Conservation (phyloP, 1,140 invertebrate species). For the Helicorthomorpha holstii region DNA sequence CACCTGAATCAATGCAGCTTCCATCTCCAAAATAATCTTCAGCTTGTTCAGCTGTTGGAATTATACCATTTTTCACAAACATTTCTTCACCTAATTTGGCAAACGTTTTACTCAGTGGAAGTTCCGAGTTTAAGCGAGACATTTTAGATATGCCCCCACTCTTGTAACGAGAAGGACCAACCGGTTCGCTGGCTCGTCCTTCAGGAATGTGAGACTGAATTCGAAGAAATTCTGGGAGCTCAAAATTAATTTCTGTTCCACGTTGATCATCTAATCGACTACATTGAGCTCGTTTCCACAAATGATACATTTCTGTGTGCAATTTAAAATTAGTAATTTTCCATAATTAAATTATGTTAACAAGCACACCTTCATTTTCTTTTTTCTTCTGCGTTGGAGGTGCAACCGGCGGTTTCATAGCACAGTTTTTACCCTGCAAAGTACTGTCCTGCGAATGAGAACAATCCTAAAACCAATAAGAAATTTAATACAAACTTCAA, state of each 20-base stretch:
- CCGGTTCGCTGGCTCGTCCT: neutral
- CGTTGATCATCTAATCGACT: conserved; percentile 60
- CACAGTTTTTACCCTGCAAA: too few species aligned
- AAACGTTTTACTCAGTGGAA: neutral
- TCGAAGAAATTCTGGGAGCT: conserved; percentile 60
- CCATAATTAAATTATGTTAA: conserved; percentile 1
- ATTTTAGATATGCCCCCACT: neutral
- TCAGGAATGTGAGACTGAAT: neutral
- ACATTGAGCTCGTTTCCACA: conserved; percentile 53
- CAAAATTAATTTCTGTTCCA: conserved; percentile 61
- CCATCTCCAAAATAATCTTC: neutral
- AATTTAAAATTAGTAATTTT: conserved; percentile 12
- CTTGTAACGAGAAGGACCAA: neutral
- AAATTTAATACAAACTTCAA: conserved; percentile 13
- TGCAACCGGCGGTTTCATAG: neutral
- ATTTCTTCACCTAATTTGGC: neutral
- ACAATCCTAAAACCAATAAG: too few species aligned
- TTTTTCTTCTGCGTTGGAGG: neutral
- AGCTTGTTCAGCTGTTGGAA: neutral
- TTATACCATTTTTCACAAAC: neutral
- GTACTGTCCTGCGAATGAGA: too few species aligned
- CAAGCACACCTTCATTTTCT: neutral
- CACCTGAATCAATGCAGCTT: neutral
- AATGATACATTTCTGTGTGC: conserved; percentile 44
- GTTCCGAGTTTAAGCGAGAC: neutral